Evolutionary conservation across 2,797 vertebrate genomes (phyloP).

Genomic region (Cuculus canorus): DNA sequence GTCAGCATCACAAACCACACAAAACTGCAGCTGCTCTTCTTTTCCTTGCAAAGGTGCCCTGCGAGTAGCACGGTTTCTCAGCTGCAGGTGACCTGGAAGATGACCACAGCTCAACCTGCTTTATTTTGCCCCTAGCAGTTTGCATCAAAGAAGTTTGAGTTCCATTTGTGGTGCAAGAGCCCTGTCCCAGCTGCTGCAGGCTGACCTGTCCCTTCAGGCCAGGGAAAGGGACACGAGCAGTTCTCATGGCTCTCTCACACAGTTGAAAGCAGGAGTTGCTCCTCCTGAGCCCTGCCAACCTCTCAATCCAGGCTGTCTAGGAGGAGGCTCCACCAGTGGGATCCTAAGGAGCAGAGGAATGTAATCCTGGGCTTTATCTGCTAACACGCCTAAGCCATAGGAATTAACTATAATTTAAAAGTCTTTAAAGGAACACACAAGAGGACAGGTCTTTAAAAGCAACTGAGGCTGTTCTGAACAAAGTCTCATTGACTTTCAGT

Average conservation of each 20-base stretch:
- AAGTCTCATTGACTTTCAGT: not conserved
- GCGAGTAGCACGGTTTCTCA: accelerated
- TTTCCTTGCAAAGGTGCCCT: not conserved
- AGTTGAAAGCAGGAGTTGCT: not conserved
- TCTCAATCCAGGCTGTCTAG: not conserved
- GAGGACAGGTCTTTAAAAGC: not conserved
- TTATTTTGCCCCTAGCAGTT: not conserved
- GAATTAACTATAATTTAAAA: constrained; percentile 47
- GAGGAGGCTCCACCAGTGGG: not conserved
- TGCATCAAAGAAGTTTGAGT: not conserved
- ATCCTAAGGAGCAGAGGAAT: not conserved
- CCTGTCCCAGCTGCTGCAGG: not conserved
- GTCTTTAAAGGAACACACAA: not conserved
- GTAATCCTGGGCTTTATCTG: not conserved
- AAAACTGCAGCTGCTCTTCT: not conserved
- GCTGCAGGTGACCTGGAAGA: not conserved
- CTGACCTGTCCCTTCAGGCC: not conserved
- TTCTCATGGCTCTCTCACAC: not conserved
- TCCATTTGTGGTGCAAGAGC: not conserved
- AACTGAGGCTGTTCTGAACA: constrained; percentile 12
- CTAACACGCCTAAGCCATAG: not conserved
- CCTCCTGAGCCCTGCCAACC: not conserved
- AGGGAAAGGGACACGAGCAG: not conserved
- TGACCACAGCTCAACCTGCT: accelerated
- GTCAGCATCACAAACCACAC: not conserved